Conservation (phyloP, 2,888 invertebrate genomes). For the Entomobrya multifasciata region DNA sequence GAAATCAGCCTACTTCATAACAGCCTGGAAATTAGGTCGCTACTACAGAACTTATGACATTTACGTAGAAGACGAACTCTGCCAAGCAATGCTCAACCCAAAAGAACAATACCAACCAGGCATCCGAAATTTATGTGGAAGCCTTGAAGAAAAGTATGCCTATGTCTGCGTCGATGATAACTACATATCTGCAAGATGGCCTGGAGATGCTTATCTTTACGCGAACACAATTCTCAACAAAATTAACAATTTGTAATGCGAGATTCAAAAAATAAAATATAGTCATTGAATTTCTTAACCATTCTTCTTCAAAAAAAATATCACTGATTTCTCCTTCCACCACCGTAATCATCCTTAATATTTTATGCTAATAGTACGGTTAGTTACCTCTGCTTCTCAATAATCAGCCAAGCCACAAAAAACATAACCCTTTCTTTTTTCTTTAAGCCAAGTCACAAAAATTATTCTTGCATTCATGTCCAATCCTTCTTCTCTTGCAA, state of each 20-base stretch:
- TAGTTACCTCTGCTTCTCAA: slow-evolving; percentile 50
- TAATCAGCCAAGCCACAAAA: not conserved
- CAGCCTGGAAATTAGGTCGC: slow-evolving; percentile 77
- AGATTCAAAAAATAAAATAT: not conserved
- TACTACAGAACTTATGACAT: slow-evolving; percentile 77
- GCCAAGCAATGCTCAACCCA: slow-evolving; percentile 72
- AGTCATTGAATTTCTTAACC: not conserved
- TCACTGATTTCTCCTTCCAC: not conserved
- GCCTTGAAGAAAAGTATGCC: slow-evolving; percentile 75
- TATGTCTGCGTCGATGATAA: slow-evolving; percentile 76
- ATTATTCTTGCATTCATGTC: no score
- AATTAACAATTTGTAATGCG: slow-evolving; percentile 54
- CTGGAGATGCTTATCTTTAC: slow-evolving; percentile 76
- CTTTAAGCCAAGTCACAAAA: no score
- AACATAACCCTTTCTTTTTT: no score
- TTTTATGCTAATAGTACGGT: slow-evolving; percentile 59
- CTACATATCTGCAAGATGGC: slow-evolving; percentile 77
- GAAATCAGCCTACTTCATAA: slow-evolving; percentile 75
- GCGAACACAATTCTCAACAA: slow-evolving; percentile 73
- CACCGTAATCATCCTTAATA: slow-evolving; percentile 49
- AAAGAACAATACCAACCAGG: slow-evolving; percentile 73
- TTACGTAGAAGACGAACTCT: slow-evolving; percentile 77
- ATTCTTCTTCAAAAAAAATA: not conserved
- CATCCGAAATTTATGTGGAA: slow-evolving; percentile 72
- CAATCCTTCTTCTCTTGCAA: no score